Percentiles rank a stretch among this genome's conserved stretches.
phyloP scores from a whole-genome alignment of 2,113 vertebrate species.

The Equus quagga region DNA sequence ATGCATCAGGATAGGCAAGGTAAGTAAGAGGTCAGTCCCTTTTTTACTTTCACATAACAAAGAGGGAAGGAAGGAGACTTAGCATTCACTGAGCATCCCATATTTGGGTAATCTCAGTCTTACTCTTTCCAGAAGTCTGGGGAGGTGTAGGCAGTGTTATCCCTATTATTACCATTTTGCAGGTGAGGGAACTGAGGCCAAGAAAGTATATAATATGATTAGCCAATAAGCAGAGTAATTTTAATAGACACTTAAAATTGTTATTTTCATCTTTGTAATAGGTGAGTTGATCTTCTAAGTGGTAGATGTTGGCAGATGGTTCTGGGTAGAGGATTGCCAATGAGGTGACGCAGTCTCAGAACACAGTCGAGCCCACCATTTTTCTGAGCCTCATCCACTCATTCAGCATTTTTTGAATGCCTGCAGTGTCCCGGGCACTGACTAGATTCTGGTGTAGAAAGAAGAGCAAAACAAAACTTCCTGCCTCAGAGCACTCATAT shows the following conservation, averaged over 20 bases:
- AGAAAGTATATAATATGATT: not conserved
- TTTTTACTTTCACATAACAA: not conserved
- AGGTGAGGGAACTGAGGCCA: not conserved
- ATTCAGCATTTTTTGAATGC: not conserved
- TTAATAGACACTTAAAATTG: not conserved
- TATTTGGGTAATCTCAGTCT: not conserved
- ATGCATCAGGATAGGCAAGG: slow-evolving; percentile 97
- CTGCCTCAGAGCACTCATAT: not conserved
- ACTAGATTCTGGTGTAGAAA: not conserved
- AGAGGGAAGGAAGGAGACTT: not conserved
- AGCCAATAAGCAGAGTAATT: not conserved
- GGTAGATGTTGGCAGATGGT: not conserved
- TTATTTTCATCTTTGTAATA: not conserved
- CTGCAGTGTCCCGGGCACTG: not conserved
- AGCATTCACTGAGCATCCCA: rapidly evolving
- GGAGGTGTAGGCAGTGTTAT: rapidly evolving
- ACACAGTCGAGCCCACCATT: not conserved
- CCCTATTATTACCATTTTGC: not conserved
- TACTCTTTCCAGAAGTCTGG: not conserved
- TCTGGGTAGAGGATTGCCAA: not conserved
- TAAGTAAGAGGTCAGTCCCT: slow-evolving; percentile 82
- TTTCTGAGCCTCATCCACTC: not conserved
- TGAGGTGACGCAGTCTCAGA: not conserved
- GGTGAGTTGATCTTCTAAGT: not conserved
- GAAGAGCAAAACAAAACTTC: not conserved